Evolutionary conservation across 2,113 vertebrate species (phyloP).

Genomic region (Ifrita kowaldi): DNA sequence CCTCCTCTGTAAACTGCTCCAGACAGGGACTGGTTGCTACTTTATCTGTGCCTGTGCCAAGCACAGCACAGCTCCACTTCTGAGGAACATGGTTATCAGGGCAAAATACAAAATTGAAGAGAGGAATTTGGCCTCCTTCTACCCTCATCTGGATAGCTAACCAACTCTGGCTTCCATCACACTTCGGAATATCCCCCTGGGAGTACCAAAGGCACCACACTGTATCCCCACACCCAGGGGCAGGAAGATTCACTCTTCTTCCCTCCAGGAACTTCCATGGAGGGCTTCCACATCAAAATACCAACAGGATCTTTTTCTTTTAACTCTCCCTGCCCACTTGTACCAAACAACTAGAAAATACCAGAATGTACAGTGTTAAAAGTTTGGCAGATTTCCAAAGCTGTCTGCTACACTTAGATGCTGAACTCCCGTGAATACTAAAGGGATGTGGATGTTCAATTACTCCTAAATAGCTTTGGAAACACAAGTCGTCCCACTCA

Average conservation of each 20-base stretch:
- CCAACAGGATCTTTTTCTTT: neutral
- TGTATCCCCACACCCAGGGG: neutral
- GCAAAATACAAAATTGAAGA: neutral
- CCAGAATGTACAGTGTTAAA: neutral
- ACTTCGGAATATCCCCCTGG: neutral
- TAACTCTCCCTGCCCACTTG: neutral
- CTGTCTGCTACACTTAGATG: neutral
- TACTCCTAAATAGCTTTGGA: neutral
- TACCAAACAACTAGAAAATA: neutral
- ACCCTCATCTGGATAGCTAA: neutral
- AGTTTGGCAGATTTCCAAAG: conserved; percentile 23
- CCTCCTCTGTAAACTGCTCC: neutral
- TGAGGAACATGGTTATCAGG: neutral
- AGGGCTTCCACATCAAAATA: neutral
- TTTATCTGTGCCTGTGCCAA: neutral
- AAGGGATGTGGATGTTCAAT: neutral
- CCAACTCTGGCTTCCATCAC: neutral
- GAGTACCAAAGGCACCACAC: neutral
- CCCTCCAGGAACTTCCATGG: neutral
- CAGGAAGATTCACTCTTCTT: neutral
- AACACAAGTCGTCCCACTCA: neutral
- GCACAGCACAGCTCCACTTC: neutral
- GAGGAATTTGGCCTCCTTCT: neutral
- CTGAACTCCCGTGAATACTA: neutral
- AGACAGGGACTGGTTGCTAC: neutral